phyloP scores from a whole-genome alignment of 2,113 vertebrate genomes.

The Columba livia region DNA sequence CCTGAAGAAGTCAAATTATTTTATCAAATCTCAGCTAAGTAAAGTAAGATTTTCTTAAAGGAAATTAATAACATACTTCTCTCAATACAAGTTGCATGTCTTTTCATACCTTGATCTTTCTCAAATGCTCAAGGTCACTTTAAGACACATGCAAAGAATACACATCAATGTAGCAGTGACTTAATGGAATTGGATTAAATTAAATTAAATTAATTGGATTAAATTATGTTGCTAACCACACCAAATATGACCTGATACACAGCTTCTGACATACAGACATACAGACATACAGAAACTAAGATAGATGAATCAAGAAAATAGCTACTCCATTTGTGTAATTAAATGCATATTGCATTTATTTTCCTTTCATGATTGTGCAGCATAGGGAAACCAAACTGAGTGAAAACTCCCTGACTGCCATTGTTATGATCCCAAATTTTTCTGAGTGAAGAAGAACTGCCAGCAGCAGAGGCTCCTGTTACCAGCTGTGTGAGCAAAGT shows the following conservation, averaged over 20 bases:
- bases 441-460: neutral
- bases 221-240: neutral
- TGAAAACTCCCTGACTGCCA: neutral
- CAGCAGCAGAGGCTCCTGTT: neutral
- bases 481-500: neutral
- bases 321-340: neutral
- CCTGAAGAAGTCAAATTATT: slow-evolving; percentile 68
- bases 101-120: neutral
- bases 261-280: neutral
- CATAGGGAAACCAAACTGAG: neutral
- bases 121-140: neutral
- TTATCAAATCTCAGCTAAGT: neutral
- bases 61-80: neutral
- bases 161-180: neutral
- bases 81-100: neutral
- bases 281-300: neutral
- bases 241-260: neutral
- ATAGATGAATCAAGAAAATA: neutral
- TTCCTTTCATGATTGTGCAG: neutral
- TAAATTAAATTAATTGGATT: neutral
- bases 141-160: neutral
- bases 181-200: neutral
- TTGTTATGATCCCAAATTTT: neutral
- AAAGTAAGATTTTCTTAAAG: slow-evolving; percentile 1
- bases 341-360: neutral